Percentiles rank a stretch among this genome's conserved stretches.
These are phyloP conservation scores for Macrosiphum euphorbiae DNA, from an alignment of 2,888 invertebrate species.

Conservation along the genomic window DNA sequence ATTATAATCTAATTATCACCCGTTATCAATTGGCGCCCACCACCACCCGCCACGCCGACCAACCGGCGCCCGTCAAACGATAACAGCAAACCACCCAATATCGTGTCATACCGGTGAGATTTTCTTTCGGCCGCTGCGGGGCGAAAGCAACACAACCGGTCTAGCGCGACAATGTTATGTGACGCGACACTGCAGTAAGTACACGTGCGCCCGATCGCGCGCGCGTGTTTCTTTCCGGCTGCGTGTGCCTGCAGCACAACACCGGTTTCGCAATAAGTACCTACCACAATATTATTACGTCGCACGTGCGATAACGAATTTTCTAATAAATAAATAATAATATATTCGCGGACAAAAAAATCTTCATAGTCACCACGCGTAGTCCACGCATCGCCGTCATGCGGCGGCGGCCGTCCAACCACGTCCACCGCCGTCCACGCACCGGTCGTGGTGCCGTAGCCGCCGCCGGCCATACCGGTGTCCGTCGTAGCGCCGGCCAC, in stretches of 20 bases:
- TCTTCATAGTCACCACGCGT: neutral
- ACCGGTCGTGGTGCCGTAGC: conserved; percentile 1
- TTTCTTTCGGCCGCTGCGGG: neutral
- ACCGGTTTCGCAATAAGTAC: neutral
- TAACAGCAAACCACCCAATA: neutral
- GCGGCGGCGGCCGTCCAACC: conserved; percentile 35
- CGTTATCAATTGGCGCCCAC: too few relatives aligned
- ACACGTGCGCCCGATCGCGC: neutral
- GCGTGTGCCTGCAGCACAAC: neutral
- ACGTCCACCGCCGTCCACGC: conserved; percentile 9
- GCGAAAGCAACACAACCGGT: neutral
- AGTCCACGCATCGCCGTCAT: neutral
- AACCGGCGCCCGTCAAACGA: neutral
- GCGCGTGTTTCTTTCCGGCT: neutral
- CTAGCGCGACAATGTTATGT: neutral
- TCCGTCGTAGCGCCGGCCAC: conserved; percentile 18
- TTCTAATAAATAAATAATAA: neutral
- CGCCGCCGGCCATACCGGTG: conserved; percentile 8
- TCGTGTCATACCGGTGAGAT: neutral
- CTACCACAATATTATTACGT: neutral
- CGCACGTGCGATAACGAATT: neutral
- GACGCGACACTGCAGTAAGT: neutral
- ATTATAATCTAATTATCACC: neutral
- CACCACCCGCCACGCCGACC: neutral
- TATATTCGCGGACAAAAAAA: neutral